Percentiles rank a stretch among this genome's conserved stretches.
phyloP scores from a whole-genome alignment of 2,113 vertebrate species.

The Antennarius striatus region DNA sequence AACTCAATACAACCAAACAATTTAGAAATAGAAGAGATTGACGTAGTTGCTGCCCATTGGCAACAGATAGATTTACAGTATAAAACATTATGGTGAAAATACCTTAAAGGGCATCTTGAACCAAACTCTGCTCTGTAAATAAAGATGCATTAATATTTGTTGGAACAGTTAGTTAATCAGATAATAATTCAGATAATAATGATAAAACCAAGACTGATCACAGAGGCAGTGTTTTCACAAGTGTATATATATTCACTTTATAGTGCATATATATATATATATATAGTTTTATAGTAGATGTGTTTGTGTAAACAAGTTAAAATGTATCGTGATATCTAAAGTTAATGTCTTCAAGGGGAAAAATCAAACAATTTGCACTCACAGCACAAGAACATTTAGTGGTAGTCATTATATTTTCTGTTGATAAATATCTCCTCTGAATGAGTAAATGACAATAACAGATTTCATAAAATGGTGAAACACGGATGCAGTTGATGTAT shows the following conservation, averaged over 20 bases:
- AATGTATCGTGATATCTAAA: no score
- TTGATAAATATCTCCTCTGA: background rate
- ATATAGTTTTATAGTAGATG: no score
- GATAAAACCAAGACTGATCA: background rate
- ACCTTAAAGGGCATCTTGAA: conserved; percentile 2
- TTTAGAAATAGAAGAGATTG: no score
- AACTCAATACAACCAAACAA: no score
- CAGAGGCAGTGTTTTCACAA: background rate
- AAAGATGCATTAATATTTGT: conserved; percentile 11
- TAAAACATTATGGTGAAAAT: background rate
- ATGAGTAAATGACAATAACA: conserved; percentile 8
- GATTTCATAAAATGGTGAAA: conserved; percentile 7
- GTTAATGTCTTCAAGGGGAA: no score
- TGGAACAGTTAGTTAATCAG: conserved; percentile 8
- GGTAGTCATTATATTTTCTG: conserved; percentile 14
- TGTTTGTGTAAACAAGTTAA: no score
- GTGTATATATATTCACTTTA: no score
- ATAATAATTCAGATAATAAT: conserved; percentile 37
- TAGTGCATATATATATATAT: no score
- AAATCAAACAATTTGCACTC: conserved; percentile 4
- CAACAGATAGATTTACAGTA: no score
- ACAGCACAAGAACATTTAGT: conserved; percentile 15
- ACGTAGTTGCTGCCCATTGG: no score
- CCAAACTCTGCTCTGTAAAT: conserved; percentile 9
- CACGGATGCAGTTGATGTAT: conserved; percentile 19